phyloP scores from a whole-genome alignment of 2,113 vertebrate genomes.

The Pedionomus torquatus region DNA sequence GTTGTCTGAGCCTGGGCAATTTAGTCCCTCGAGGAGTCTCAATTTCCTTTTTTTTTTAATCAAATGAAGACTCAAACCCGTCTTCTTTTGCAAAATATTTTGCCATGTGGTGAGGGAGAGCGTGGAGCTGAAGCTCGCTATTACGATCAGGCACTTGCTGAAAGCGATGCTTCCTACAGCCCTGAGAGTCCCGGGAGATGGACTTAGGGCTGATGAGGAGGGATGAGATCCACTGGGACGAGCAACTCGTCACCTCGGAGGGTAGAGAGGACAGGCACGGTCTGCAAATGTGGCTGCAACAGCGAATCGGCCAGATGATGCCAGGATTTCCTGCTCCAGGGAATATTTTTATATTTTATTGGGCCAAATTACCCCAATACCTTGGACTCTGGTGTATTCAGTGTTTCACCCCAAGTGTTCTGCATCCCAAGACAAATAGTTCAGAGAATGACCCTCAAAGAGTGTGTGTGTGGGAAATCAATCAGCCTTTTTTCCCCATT shows the following conservation, averaged over 20 bases:
- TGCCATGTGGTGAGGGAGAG: background rate
- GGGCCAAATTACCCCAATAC: background rate
- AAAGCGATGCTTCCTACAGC: background rate
- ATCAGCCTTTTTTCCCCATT: background rate
- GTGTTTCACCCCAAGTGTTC: background rate
- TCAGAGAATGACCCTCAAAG: background rate
- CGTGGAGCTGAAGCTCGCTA: fast-evolving
- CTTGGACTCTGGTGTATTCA: background rate
- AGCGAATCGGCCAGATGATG: background rate
- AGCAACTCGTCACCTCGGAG: background rate
- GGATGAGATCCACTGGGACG: background rate
- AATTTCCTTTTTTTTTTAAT: background rate
- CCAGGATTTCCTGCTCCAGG: background rate
- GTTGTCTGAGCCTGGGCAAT: background rate
- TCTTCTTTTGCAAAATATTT: background rate
- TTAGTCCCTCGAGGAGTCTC: background rate
- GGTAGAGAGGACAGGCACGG: fast-evolving
- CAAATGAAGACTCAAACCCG: background rate
- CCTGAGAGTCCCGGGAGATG: background rate
- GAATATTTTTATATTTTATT: too few relatives aligned
- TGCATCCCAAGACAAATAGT: background rate
- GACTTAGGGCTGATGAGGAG: background rate
- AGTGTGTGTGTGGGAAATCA: background rate
- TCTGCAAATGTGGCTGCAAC: background rate
- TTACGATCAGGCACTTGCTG: background rate